phyloP scores from a whole-genome alignment of 2,888 invertebrate genomes.

The Cistogaster globosa region DNA sequence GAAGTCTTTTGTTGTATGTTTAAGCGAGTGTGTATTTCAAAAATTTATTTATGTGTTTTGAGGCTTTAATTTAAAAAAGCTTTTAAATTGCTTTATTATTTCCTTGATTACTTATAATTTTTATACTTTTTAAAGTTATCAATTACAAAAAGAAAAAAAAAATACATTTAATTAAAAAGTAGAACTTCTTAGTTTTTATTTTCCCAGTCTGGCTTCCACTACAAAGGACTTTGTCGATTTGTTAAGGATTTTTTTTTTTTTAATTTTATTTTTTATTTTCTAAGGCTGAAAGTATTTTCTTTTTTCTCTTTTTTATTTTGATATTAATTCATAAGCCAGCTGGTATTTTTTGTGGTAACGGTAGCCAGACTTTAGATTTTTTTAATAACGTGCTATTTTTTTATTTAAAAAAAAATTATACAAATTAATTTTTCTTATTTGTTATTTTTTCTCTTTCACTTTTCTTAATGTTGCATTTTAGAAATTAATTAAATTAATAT shows the following conservation, averaged over 20 bases:
- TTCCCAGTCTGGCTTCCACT: neutral
- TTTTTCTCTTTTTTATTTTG: no score
- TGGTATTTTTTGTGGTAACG: neutral
- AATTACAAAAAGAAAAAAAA: no score
- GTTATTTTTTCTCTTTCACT: neutral
- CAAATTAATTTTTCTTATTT: no score
- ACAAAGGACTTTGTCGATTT: neutral
- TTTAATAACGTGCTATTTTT: neutral
- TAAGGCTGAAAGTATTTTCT: no score
- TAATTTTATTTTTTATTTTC: no score
- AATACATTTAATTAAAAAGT: no score
- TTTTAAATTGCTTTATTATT: constrained; percentile 21
- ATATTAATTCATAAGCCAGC: neutral
- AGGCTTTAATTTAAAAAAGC: neutral
- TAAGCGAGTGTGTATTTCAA: neutral
- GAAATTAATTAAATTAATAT: constrained; percentile 15
- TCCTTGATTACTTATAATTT: neutral
- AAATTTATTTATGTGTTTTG: neutral
- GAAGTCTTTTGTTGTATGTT: constrained; percentile 3
- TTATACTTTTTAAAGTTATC: no score
- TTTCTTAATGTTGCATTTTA: neutral
- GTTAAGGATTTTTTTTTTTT: neutral
- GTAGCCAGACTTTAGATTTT: neutral
- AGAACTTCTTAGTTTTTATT: no score
- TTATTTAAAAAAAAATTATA: neutral